A percentile compares a stretch with the other conserved stretches of the same genome.
phyloP scores from a whole-genome alignment of 2,113 vertebrate genomes.

The Chaenogobius annularis region DNA sequence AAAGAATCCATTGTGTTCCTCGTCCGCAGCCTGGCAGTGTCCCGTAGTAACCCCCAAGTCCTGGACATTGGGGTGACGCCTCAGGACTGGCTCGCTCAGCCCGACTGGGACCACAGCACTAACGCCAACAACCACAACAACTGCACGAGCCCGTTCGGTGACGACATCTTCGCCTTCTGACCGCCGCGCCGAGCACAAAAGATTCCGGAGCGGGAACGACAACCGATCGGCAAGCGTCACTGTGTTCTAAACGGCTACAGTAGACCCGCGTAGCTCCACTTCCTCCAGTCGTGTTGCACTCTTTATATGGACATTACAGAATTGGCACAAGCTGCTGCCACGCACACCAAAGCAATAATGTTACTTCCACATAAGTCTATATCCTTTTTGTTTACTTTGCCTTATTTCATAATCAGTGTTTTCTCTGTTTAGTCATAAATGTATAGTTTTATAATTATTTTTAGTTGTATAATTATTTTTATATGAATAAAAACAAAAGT shows the following conservation, averaged over 20 bases:
- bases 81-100: slow-evolving; percentile 79
- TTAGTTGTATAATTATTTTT: slow-evolving; percentile 43
- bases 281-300: slow-evolving; percentile 28
- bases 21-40: slow-evolving; percentile 84
- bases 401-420: slow-evolving; percentile 32
- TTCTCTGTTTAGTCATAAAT: slow-evolving; percentile 42
- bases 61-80: slow-evolving; percentile 87
- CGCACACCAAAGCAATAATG: slow-evolving; percentile 60
- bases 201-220: neutral
- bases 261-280: neutral
- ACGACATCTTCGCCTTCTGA: slow-evolving; percentile 60
- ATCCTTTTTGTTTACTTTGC: slow-evolving; percentile 14
- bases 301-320: slow-evolving; percentile 10
- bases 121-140: slow-evolving; percentile 54
- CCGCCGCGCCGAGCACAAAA: slow-evolving; percentile 4
- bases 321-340: slow-evolving; percentile 2
- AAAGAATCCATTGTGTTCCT: neutral
- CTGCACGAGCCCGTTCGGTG: slow-evolving; percentile 24
- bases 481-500: slow-evolving; percentile 17
- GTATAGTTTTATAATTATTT: slow-evolving; percentile 47
- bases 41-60: slow-evolving; percentile 89
- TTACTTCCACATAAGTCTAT: slow-evolving; percentile 14
- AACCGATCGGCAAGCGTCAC: slow-evolving; percentile 5
- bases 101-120: slow-evolving; percentile 74
- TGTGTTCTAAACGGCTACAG: slow-evolving; percentile 11